These are phyloP conservation scores for Channa striata DNA, from an alignment of 2,797 vertebrate genomes.

Conservation along the genomic window DNA sequence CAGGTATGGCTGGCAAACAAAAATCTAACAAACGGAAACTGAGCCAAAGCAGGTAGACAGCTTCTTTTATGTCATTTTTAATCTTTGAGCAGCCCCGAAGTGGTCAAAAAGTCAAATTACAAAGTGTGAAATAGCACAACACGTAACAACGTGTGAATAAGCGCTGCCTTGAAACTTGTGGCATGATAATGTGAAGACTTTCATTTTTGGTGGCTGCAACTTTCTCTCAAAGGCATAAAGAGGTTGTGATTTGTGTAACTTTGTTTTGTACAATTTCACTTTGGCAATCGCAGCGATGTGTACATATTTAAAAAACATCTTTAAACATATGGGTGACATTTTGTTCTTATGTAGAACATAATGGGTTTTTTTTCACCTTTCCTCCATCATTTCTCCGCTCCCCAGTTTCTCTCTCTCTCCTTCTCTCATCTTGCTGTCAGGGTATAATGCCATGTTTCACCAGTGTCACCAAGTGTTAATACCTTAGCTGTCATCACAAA, in stretches of 20 bases:
- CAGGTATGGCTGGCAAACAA: too few relatives aligned
- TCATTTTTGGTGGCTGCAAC: background rate
- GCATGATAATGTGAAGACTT: background rate
- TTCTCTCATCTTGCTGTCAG: slow-evolving; percentile 45
- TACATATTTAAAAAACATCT: background rate
- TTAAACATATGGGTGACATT: slow-evolving; percentile 5
- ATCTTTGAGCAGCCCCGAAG: too few relatives aligned
- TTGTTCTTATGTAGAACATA: slow-evolving; percentile 11
- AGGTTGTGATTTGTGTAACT: background rate
- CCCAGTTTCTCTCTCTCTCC: background rate
- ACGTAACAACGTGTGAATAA: background rate
- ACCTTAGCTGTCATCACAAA: slow-evolving; percentile 64
- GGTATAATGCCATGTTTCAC: slow-evolving; percentile 60
- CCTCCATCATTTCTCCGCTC: background rate
- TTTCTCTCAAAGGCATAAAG: background rate
- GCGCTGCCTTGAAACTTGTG: background rate
- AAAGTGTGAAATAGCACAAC: too few relatives aligned
- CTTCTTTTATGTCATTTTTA: too few relatives aligned
- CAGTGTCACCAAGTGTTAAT: slow-evolving; percentile 67
- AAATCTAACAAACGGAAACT: too few relatives aligned
- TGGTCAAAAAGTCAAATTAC: too few relatives aligned
- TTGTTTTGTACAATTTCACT: background rate
- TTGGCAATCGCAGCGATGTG: background rate
- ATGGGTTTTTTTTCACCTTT: slow-evolving; percentile 5
- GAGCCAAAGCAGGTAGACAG: too few relatives aligned